A percentile compares a stretch with the other conserved stretches of the same genome.
Conservation (phyloP, 2,888 invertebrate genomes). For the Noctuana brunneofusca region DNA sequence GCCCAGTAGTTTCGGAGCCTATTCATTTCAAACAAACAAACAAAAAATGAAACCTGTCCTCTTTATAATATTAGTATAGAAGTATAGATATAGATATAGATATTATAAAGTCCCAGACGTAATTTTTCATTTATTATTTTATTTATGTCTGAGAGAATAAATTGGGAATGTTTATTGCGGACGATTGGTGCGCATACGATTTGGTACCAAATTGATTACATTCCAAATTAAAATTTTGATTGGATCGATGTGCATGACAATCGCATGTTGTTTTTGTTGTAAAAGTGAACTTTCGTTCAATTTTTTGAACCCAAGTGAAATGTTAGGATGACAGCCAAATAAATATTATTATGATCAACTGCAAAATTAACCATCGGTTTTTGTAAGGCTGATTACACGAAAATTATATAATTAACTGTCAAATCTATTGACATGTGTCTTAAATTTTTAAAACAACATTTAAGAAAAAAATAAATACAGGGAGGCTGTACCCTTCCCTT, state of each 20-base stretch:
- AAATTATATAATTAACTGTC: too few species aligned
- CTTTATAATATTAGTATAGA: too few species aligned
- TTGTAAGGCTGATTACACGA: too few species aligned
- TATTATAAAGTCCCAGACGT: background rate
- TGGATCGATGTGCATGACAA: conserved; percentile 21
- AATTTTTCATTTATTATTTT: conserved; percentile 8
- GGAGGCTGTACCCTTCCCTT: too few species aligned
- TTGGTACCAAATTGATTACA: conserved; percentile 8
- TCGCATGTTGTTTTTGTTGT: conserved; percentile 19
- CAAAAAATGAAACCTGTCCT: too few species aligned
- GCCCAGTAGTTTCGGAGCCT: too few species aligned
- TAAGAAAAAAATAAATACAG: too few species aligned
- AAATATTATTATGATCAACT: conserved; percentile 2
- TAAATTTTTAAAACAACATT: too few species aligned
- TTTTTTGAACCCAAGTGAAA: conserved; percentile 10
- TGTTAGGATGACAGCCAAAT: background rate
- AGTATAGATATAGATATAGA: too few species aligned
- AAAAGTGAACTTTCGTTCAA: conserved; percentile 21
- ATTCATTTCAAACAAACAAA: too few species aligned
- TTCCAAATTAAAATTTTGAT: conserved; percentile 23
- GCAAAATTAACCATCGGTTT: background rate
- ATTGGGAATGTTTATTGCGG: conserved; percentile 16
- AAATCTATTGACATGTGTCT: too few species aligned
- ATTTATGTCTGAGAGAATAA: conserved; percentile 14
- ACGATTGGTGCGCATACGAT: conserved; percentile 25